These are phyloP conservation scores for Drosophila falleni DNA, from an alignment of 2,888 invertebrate species.

Conservation along the genomic window DNA sequence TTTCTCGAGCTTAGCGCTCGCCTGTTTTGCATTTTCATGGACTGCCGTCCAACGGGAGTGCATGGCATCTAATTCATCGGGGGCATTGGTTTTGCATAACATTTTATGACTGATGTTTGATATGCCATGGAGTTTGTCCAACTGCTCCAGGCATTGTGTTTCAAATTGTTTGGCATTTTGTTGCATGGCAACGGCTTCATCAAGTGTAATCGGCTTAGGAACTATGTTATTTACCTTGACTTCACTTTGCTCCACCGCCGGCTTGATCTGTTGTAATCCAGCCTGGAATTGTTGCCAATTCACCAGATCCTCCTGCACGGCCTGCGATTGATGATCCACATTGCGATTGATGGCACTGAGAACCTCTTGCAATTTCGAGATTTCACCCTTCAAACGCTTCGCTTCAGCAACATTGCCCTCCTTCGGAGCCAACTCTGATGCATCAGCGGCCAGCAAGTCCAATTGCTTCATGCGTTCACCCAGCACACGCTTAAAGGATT, in stretches of 20 bases:
- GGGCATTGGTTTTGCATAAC: slow-evolving; percentile 90
- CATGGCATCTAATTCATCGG: slow-evolving; percentile 93
- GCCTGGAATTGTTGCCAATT: slow-evolving; percentile 95
- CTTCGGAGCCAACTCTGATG: slow-evolving; percentile 89
- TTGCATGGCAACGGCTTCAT: slow-evolving; percentile 93
- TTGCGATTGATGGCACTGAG: slow-evolving; percentile 91
- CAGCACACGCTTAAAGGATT: slow-evolving; percentile 91
- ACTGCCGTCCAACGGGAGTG: slow-evolving; percentile 94
- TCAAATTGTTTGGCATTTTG: slow-evolving; percentile 90
- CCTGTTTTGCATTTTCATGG: slow-evolving; percentile 92
- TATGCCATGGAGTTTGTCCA: slow-evolving; percentile 91
- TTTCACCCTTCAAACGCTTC: slow-evolving; percentile 90
- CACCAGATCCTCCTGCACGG: slow-evolving; percentile 91
- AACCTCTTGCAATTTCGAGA: slow-evolving; percentile 90
- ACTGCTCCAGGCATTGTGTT: slow-evolving; percentile 91
- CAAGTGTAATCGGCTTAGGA: slow-evolving; percentile 91
- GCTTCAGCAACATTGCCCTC: slow-evolving; percentile 90
- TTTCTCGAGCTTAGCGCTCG: slow-evolving; percentile 92
- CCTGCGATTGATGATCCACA: slow-evolving; percentile 91
- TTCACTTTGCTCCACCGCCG: slow-evolving; percentile 96
- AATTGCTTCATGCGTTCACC: slow-evolving; percentile 91
- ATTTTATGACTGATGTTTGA: slow-evolving; percentile 91
- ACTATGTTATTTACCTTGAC: slow-evolving; percentile 88
- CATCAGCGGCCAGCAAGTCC: slow-evolving; percentile 91
- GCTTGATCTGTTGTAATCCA: slow-evolving; percentile 92